Conservation (phyloP, 2,113 vertebrate genomes). For the Zosterops borbonicus region DNA sequence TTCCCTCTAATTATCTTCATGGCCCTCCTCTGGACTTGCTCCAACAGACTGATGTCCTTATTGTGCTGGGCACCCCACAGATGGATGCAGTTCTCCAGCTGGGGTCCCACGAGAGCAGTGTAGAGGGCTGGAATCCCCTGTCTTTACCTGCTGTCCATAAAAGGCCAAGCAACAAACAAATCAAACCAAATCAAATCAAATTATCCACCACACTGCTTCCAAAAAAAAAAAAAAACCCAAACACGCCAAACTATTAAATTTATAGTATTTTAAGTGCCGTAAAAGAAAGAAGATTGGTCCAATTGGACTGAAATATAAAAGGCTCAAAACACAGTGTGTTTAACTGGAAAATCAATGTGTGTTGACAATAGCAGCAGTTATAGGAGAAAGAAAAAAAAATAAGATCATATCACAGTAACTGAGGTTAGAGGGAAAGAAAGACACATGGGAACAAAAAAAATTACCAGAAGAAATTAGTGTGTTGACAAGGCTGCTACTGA, state of each 20-base stretch:
- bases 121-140: neutral
- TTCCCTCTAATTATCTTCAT: neutral
- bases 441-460: neutral
- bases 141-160: neutral
- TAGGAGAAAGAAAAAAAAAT: neutral
- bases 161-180: neutral
- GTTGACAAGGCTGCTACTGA: conserved; percentile 11
- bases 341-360: neutral
- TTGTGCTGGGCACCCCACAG: neutral
- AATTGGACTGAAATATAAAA: neutral
- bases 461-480: neutral
- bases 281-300: neutral
- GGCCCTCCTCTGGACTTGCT: neutral
- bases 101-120: neutral
- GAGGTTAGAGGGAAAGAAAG: neutral
- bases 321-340: neutral
- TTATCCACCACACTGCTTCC: fast-evolving
- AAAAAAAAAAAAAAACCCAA: neutral
- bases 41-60: neutral
- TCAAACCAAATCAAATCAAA: neutral
- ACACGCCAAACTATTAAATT: neutral
- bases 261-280: neutral
- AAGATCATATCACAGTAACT: neutral
- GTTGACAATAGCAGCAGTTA: neutral
- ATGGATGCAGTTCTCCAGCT: neutral